Evolutionary conservation across 2,797 vertebrate species (phyloP).

Genomic region (Clarias pachynema): DNA sequence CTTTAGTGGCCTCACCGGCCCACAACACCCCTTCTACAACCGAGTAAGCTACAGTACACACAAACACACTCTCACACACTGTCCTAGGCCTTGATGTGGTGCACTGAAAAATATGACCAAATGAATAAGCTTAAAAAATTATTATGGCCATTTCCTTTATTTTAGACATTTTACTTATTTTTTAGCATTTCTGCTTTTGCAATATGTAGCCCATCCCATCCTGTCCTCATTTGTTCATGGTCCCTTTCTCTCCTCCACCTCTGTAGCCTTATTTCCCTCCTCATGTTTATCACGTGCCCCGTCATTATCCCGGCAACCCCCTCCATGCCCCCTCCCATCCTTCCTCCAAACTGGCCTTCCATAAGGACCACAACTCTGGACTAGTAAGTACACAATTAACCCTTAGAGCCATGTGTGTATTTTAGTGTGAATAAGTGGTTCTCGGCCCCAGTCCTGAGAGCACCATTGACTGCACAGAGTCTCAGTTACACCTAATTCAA

Average conservation of each 20-base stretch:
- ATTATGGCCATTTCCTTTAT: neutral
- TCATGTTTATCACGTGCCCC: slow-evolving; percentile 93
- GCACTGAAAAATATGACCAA: neutral
- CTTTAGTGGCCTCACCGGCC: slow-evolving; percentile 94
- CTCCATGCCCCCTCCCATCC: slow-evolving; percentile 87
- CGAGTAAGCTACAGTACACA: slow-evolving; percentile 80
- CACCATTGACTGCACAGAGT: neutral
- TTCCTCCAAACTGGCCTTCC: slow-evolving; percentile 86
- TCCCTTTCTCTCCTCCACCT: slow-evolving; percentile 77
- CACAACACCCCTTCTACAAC: slow-evolving; percentile 98
- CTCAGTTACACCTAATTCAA: neutral
- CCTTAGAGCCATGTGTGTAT: neutral
- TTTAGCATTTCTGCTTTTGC: neutral
- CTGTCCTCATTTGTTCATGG: slow-evolving; percentile 65
- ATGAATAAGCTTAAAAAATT: neutral
- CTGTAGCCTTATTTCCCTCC: slow-evolving; percentile 99
- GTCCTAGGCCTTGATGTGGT: neutral
- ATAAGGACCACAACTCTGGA: slow-evolving; percentile 90
- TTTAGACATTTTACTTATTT: neutral
- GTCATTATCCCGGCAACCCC: slow-evolving; percentile 86
- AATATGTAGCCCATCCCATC: slow-evolving; percentile 48
- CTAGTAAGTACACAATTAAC: slow-evolving; percentile 72
- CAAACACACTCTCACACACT: slow-evolving; percentile 2
- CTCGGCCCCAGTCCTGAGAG: neutral
- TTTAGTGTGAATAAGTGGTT: neutral